A percentile compares a stretch with the other conserved stretches of the same genome.
Conservation (phyloP, 2,113 vertebrate species). For the Toxostoma redivivum region DNA sequence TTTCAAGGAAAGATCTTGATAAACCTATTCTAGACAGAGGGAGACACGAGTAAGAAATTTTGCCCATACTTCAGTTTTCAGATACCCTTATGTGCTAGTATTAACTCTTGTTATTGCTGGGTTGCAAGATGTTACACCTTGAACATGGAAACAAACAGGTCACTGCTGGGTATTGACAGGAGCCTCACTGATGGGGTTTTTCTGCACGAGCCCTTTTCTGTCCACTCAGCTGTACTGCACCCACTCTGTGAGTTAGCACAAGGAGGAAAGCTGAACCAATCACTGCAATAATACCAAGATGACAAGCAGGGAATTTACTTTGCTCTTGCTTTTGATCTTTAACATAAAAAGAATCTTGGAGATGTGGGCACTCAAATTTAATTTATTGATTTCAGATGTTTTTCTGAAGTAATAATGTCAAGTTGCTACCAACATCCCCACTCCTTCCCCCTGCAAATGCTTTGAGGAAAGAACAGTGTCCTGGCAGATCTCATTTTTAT, state of each 20-base stretch:
- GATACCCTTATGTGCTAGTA: neutral
- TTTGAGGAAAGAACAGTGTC: neutral
- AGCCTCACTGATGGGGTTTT: neutral
- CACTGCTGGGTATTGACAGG: neutral
- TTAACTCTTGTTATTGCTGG: neutral
- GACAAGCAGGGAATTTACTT: slow-evolving; percentile 50
- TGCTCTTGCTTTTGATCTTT: slow-evolving; percentile 53
- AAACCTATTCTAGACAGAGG: neutral
- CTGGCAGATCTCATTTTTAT: neutral
- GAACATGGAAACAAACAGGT: neutral
- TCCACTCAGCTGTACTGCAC: neutral
- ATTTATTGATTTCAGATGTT: slow-evolving; percentile 32
- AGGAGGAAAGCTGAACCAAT: neutral
- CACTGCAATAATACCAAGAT: neutral
- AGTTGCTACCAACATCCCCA: neutral
- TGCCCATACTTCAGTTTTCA: neutral
- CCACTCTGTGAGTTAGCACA: neutral
- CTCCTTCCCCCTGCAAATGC: neutral
- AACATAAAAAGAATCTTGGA: slow-evolving; percentile 33
- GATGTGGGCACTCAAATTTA: neutral
- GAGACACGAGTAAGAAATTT: neutral
- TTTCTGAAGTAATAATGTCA: slow-evolving; percentile 7
- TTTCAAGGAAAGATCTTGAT: neutral
- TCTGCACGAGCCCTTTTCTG: neutral
- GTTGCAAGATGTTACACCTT: neutral